Percentiles rank a stretch among this genome's conserved stretches.
Conservation (phyloP, 2,113 vertebrate species). For the Archocentrus centrarchus region DNA sequence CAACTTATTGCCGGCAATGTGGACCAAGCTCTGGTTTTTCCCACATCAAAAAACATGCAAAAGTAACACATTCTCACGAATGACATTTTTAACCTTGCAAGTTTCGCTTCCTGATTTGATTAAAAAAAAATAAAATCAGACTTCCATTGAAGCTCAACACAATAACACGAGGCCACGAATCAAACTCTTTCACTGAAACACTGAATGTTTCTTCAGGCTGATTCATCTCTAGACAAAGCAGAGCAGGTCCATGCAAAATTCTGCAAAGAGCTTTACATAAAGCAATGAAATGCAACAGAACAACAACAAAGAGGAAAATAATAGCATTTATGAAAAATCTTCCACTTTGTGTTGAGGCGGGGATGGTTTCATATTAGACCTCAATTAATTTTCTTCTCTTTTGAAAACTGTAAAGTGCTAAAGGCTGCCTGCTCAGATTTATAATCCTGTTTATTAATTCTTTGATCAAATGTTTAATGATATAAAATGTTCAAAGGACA, state of each 20-base stretch:
- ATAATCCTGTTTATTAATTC: conserved; percentile 2
- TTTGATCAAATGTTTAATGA: conserved; percentile 11
- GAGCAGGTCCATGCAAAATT: background rate
- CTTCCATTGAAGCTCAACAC: background rate
- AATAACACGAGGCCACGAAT: background rate
- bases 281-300: background rate
- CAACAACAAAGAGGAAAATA: background rate
- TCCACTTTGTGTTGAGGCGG: background rate
- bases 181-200: background rate
- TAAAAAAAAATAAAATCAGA: background rate
- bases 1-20: too few relatives aligned
- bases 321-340: background rate
- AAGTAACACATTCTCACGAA: background rate
- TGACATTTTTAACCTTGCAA: too few relatives aligned
- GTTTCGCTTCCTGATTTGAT: background rate
- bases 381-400: conserved; percentile 5
- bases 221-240: background rate
- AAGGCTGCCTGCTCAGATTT: background rate
- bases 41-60: background rate
- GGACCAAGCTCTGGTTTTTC: background rate
- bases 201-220: background rate
- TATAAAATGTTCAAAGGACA: conserved; percentile 7
- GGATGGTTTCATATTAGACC: background rate
- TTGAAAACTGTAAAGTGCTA: background rate
- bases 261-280: background rate